Base-by-base conservation (phyloP, 2,888 invertebrate genomes). In the Matsumyia berberina region DNA sequence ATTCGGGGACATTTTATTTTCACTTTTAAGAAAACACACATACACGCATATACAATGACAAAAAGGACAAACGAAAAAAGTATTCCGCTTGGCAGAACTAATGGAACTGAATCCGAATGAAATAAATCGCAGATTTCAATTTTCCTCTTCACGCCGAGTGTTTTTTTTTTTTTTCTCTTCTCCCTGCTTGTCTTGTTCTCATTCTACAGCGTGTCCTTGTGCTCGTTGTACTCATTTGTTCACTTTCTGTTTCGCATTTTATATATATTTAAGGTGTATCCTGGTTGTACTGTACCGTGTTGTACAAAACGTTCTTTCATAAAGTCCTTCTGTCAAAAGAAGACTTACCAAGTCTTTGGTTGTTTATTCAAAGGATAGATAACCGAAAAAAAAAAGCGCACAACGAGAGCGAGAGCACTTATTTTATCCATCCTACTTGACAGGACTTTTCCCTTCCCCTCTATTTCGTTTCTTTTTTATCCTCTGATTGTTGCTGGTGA, bases 71-170 rank as follows among this genome's bases (percentile, higher is more conserved):
- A 76, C 37, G 29, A 49, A 49, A 49, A 49, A 62, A 49, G 39
- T 49, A 81, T 69, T 74, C 55, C 46, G 19, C 64, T 74, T 46
- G 64, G 37, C 57, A 64, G 64, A 46, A 60, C 76, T 58, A 67
- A 58, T 67, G 76, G 76, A 67, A 24, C 67, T 60, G 51, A 67
- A 67, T 77, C 58, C 67, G 76, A 77, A 51, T 77, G 58, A 51
- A 67, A 77, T 58, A 77, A 76, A 77, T 77, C 67, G 67, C 44
- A 53, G 67, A 69, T 69, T 77, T 69, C 42, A 69, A 60, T 77
- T 69, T 67, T 69, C 35, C 35, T 49, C 58, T 60, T 60, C 51
- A 51, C 15, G 42, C 42, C 49, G 11, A 33, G 37, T 44, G 53
- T 19, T 12, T 44, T 53, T 74, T 35, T 31, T 49, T 24, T 24